Conservation (phyloP, 2,888 invertebrate genomes). For the Ochropleura leucogaster region DNA sequence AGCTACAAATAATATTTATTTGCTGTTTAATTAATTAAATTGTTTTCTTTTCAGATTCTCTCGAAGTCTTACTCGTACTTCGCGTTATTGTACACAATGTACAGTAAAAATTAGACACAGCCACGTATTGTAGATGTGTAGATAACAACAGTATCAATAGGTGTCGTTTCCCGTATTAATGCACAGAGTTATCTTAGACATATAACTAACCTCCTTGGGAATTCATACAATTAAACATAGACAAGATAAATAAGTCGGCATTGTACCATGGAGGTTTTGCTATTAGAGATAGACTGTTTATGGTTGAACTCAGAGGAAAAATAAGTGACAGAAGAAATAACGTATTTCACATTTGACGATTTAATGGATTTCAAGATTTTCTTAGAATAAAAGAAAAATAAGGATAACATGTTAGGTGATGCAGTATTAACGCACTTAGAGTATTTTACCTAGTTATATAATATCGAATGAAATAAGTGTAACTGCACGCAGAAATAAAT, state of each 20-base stretch:
- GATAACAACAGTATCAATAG: slow-evolving; percentile 48
- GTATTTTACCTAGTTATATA: neutral
- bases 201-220: slow-evolving; percentile 47
- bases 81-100: slow-evolving; percentile 87
- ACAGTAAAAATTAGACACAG: slow-evolving; percentile 74
- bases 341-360: neutral
- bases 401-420: neutral
- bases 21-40: slow-evolving; percentile 1
- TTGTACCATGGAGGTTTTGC: slow-evolving; percentile 19
- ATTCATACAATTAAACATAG: slow-evolving; percentile 32
- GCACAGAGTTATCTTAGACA: slow-evolving; percentile 51
- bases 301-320: slow-evolving; percentile 7
- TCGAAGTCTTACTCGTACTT: slow-evolving; percentile 87
- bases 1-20: too few species aligned
- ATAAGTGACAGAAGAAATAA: slow-evolving; percentile 19
- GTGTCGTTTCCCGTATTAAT: slow-evolving; percentile 35
- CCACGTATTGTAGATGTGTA: slow-evolving; percentile 47
- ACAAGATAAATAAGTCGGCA: slow-evolving; percentile 20
- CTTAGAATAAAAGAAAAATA: neutral
- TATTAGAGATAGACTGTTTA: neutral
- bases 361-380: neutral
- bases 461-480: neutral
- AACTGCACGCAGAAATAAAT: slow-evolving; percentile 1
- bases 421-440: slow-evolving; percentile 7
- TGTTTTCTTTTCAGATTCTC: slow-evolving; percentile 81